Base-by-base conservation (phyloP, 2,888 invertebrate species). In the Ommatoiulus sabulosus region DNA sequence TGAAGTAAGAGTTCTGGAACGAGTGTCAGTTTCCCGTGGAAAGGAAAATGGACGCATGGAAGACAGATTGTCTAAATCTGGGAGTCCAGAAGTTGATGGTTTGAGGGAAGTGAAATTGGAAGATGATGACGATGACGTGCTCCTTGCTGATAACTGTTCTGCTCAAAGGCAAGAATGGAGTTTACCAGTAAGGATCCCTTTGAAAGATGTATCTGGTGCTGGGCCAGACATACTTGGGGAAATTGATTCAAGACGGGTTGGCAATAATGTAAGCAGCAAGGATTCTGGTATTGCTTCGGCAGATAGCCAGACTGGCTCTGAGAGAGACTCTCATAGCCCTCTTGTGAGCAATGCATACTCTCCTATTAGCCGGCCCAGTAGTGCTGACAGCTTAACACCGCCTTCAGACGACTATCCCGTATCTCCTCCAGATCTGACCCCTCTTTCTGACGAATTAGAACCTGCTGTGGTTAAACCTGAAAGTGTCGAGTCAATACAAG, bases 1-100 rank as follows among this genome's bases (percentile, higher is more conserved):
- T 90, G 97, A 97, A 92, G 94, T 97, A 44, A 94, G 94, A 86
- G 94, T 95, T 89, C 93, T 97, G 92, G 97, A 97, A 92, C 44
- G 86, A 17, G 86, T 86, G n/a, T 46, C 86, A 86, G 44, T 86
- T n/a, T 48, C 86, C 20, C 86, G 86, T 86, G 88, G 89, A 88
- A 90, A 89, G 87, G 89, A 89, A 52, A 90, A 89, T 85, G 89
- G 85, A 10, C 46, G n/a, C 85, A 87, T 89, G 24, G 84, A 88
- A n/a, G 44, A 17, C 10, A n/a, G 46, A 17, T 15, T 35, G n/a
- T 35, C 44, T n/a, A 88, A 84, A 57, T 88, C 48, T 44, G 46
- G 72, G 48, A 86, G 44, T 43, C 15, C 12, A 24, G 63, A 44
- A 7, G 15, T 44, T 24, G 87, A 44, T 10, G 86, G 46, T 24